Evolutionary conservation across 2,113 vertebrate species (phyloP), one percentile per base, ranked within the genome.

Genomic region (Nannobrachium achirus): DNA sequence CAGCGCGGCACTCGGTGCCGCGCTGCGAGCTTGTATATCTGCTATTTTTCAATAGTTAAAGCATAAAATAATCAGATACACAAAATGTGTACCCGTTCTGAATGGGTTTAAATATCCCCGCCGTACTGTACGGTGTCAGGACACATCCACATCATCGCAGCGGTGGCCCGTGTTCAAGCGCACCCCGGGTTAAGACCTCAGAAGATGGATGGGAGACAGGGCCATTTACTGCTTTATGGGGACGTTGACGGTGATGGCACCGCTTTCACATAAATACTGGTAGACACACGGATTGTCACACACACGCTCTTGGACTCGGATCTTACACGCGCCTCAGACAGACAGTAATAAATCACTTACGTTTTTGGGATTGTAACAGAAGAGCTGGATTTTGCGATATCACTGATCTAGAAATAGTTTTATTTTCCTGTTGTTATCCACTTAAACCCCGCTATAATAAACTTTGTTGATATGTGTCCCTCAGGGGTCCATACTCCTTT

Each of bases 121-220:
- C 18, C 15, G 6, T 46, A 9, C 42, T 45, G 42, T 7, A 46
- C 53, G 80, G 70, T 55, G 70, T 62, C 68, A 75, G 63, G 67
- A 80, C 78, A 81, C 84, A 84, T 81, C 73, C 69, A 78, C 73
- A 65, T 78, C 66, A 78, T 78, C 66, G 75, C 66, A 74, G 59
- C 50, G 66, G 72, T 70, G 18, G 66, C 53, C 58, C 51, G 56
- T 68, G 63, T 82, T 74, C 19, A 60, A 57, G 75, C 78, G 73
- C 42, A 69, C 66, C 68, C 69, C 25, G 33, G 66, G 69, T 65
- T 79, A 66, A 55, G 33, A 48, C 48, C 57, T 76, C 50, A 38
- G 42, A 57, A 33, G 41, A 74, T 46, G 45, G 69, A 73, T 63
- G 49, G n/a, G 20, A 9, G 40, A 33, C 25, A 33, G 25, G 25